Conservation (phyloP, 2,113 vertebrate genomes). For the Gila orcuttii region DNA sequence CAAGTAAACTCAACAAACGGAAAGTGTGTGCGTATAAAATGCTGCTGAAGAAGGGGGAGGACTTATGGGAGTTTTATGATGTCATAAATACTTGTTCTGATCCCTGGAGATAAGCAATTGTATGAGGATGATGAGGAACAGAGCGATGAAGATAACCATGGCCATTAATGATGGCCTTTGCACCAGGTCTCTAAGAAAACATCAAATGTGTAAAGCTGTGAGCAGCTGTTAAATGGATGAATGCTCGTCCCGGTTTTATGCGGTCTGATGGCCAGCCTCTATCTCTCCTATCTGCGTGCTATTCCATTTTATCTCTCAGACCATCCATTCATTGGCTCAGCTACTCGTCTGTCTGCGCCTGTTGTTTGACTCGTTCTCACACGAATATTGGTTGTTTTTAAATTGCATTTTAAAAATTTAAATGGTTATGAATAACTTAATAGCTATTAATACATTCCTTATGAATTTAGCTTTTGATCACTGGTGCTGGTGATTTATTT, state of each 20-base stretch:
- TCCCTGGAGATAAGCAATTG: slow-evolving; percentile 59
- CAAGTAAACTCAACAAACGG: slow-evolving; percentile 24
- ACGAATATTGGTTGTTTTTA: slow-evolving; percentile 60
- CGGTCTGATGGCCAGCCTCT: slow-evolving; percentile 3
- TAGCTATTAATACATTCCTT: slow-evolving; percentile 73
- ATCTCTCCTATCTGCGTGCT: background rate
- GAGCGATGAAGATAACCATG: slow-evolving; percentile 51
- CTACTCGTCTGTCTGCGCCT: background rate
- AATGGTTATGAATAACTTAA: slow-evolving; percentile 75
- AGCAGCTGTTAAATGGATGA: slow-evolving; percentile 30
- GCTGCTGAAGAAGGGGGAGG: slow-evolving; percentile 39
- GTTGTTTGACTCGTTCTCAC: slow-evolving; percentile 40
- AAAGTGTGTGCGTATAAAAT: slow-evolving; percentile 38
- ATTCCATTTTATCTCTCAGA: background rate
- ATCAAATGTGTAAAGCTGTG: slow-evolving; percentile 19
- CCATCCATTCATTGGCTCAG: slow-evolving; percentile 4
- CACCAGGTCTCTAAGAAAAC: slow-evolving; percentile 29
- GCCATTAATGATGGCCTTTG: slow-evolving; percentile 62
- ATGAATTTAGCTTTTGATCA: slow-evolving; percentile 69
- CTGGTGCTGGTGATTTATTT: slow-evolving; percentile 70
- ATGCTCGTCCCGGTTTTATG: slow-evolving; percentile 26
- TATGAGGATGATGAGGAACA: slow-evolving; percentile 42
- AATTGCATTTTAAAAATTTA: slow-evolving; percentile 62
- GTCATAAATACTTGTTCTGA: slow-evolving; percentile 62
- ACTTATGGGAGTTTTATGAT: slow-evolving; percentile 52